These are phyloP conservation scores for Osedax frankpressi DNA, from an alignment of 2,888 invertebrate genomes.

Conservation along the genomic window DNA sequence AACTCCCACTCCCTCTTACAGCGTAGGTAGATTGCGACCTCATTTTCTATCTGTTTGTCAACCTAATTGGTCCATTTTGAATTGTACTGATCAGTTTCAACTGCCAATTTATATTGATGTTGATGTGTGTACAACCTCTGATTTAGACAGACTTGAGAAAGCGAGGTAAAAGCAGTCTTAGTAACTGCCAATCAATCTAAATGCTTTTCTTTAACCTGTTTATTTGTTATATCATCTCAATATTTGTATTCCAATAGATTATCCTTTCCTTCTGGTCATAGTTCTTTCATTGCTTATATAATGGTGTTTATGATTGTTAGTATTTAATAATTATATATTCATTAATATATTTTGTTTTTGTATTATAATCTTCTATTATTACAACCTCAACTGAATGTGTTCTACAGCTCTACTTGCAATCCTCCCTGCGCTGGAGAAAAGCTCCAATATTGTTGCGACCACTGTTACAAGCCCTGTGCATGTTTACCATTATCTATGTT, in stretches of 20 bases:
- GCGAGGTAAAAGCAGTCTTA: too few species aligned
- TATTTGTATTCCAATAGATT: too few species aligned
- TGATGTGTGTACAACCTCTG: slow-evolving; percentile 30
- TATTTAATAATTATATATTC: too few species aligned
- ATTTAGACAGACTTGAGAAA: slow-evolving; percentile 28
- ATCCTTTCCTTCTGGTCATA: slow-evolving; percentile 43
- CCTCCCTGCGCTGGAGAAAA: slow-evolving; percentile 62
- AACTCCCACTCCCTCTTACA: slow-evolving; percentile 50
- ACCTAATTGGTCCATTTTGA: slow-evolving; percentile 50
- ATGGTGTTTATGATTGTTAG: slow-evolving; percentile 38
- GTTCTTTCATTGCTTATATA: slow-evolving; percentile 36
- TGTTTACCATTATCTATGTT: slow-evolving; percentile 56
- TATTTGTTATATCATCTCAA: too few species aligned
- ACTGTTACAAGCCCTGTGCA: slow-evolving; percentile 55
- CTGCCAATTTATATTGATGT: slow-evolving; percentile 29
- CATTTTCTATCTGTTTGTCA: slow-evolving; percentile 80
- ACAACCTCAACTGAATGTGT: too few species aligned
- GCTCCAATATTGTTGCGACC: slow-evolving; percentile 65
- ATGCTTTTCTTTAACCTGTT: too few species aligned
- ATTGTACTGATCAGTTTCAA: slow-evolving; percentile 28
- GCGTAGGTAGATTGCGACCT: slow-evolving; percentile 76
- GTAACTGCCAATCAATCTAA: too few species aligned
- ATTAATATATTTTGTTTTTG: too few species aligned
- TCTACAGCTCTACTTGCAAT: slow-evolving; percentile 66
- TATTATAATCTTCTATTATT: too few species aligned